Evolutionary conservation across 2,888 invertebrate genomes (phyloP), one percentile per base, ranked within the genome.

Genomic region (Heliconius cydno): DNA sequence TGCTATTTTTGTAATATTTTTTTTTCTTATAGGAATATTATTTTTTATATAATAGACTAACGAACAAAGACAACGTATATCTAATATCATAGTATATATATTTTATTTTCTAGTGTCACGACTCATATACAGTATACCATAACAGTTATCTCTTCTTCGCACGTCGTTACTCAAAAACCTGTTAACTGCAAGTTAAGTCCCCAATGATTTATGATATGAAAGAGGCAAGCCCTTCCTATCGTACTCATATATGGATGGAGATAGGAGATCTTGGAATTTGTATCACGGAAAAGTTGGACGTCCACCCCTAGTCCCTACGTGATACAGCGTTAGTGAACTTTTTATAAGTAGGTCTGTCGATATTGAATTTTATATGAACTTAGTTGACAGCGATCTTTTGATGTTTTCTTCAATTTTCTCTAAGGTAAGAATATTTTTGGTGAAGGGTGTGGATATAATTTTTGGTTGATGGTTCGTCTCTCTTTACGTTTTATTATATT

Each of bases 151-250:
- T 81, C 79, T 57, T 78, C 57, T 68, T 67, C 80, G 38, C 73
- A 80, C 78, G 79, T 83, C 82, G 83, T 83, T 85, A 85, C 85
- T 86, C 85, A 85, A 86, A 87, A 88, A 86, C 85, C 85, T 86
- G 87, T 87, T 87, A 87, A 86, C 85, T 83, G 84, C 77, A 84
- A 84, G 83, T 83, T 84, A 82, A 84, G 85, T 84, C 83, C 78
- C 72, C 66, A 75, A 86, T 88, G 87, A 88, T 88, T 87, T 87
- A 87, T 86, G 87, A 85, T 70, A 78, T 75, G 81, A 80, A 82
- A 81, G 81, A 82, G 79, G 57, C 12, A 72, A 77, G 72, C 75
- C 80, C 76, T 82, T 71, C 63, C 6, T 60, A 77, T 71, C 65
- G 57, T 67, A 74, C 41, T 60, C 52, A 28, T 28, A 38, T 30